Evolutionary conservation across 2,797 vertebrate species (phyloP).

Genomic region (Sebastes reedi): DNA sequence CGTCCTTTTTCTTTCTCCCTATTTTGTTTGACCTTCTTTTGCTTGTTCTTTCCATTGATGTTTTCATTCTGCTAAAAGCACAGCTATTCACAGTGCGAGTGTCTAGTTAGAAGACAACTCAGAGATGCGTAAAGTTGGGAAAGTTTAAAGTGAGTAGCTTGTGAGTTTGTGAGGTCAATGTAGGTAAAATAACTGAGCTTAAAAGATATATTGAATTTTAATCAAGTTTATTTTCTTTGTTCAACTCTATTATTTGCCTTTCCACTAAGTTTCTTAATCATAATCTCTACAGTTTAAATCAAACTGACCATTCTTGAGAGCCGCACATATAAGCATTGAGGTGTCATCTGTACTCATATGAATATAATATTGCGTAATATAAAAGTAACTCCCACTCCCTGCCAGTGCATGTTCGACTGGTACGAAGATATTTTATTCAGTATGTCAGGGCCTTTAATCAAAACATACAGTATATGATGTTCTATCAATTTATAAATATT

Average conservation of each 20-base stretch:
- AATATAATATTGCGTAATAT: not conserved
- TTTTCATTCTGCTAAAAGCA: not conserved
- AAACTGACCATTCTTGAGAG: not conserved
- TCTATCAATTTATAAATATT: not conserved
- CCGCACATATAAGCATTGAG: not conserved
- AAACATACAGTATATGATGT: not conserved
- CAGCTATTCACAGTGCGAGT: not conserved
- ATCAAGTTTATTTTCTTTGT: not conserved
- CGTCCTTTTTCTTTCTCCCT: not conserved
- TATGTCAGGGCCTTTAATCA: not conserved
- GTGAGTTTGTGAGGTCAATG: not conserved
- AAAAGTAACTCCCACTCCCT: not conserved
- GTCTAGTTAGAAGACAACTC: not conserved
- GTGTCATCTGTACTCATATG: not conserved
- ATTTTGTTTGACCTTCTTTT: conserved; percentile 5
- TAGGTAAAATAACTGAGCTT: not conserved
- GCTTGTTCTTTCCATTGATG: not conserved
- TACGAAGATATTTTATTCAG: not conserved
- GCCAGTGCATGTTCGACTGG: not conserved
- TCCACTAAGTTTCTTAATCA: not conserved
- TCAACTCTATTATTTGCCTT: not conserved
- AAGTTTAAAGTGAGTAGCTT: not conserved
- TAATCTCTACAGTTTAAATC: not conserved
- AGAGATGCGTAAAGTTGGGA: not conserved
- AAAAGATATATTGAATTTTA: not conserved